A percentile compares a stretch with the other conserved stretches of the same genome.
Evolutionary conservation across 2,797 vertebrate genomes (phyloP).

Genomic region (Gallinago nigripennis): DNA sequence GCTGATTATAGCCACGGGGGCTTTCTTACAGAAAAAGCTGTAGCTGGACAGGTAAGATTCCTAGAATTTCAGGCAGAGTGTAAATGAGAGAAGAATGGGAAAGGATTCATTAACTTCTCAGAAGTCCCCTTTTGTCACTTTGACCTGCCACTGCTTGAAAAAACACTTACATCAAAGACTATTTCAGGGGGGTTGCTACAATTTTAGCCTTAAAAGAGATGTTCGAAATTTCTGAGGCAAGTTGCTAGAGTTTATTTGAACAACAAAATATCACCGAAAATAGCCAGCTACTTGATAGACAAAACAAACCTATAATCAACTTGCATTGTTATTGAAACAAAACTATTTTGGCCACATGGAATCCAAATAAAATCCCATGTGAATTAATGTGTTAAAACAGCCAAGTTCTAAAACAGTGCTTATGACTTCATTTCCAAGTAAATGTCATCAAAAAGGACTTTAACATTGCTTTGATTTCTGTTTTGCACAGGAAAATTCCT

Average conservation of each 20-base stretch:
- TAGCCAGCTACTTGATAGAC: not conserved
- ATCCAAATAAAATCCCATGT: not conserved
- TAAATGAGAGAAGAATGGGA: constrained; percentile 26
- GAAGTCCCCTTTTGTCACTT: not conserved
- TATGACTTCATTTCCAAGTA: not conserved
- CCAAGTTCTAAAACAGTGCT: not conserved
- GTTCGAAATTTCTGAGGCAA: not conserved
- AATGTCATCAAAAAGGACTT: not conserved
- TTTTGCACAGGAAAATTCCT: not conserved
- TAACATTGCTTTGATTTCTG: not conserved
- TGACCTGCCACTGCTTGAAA: not conserved
- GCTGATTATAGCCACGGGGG: constrained; percentile 43
- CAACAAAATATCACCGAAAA: not conserved
- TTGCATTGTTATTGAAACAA: constrained; percentile 1
- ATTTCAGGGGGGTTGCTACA: not conserved
- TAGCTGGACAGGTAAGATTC: constrained; percentile 26
- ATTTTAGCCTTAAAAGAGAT: not conserved
- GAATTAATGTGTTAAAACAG: not conserved
- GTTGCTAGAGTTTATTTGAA: not conserved
- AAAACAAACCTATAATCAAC: constrained; percentile 6
- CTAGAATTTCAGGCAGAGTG: constrained; percentile 28
- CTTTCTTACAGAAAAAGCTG: constrained; percentile 5
- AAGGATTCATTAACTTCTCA: not conserved
- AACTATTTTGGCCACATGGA: not conserved
- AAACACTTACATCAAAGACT: not conserved